Base-by-base conservation (phyloP, 2,113 vertebrate genomes). In the Terrapene triunguis region DNA sequence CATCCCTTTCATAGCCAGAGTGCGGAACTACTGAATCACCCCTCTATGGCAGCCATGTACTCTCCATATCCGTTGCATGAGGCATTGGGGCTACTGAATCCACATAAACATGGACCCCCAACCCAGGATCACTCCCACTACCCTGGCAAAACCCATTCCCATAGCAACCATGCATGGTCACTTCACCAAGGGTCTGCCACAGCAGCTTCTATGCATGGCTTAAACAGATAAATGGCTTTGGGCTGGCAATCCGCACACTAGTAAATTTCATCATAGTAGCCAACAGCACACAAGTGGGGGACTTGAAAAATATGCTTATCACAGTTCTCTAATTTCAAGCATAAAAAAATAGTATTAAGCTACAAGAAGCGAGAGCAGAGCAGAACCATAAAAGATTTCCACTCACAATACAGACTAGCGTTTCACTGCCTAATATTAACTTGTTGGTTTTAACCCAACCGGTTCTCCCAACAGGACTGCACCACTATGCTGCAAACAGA, bases 311-410 rank as follows among this genome's bases (percentile, higher is more conserved):
- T 72, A 72, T 72, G n/a, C 17, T 21, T 72, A 38, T 38, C n/a
- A 38, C 35, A 22, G n/a, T 22, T 72, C n/a, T 38, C 65, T 72
- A 38, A 72, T 72, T 38, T 38, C 65, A 72, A 38, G 35, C 35
- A 38, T 14, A 38, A 87, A 93, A 57, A 72, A 14, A 35, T 16
- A 24, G 22, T 10, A 38, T 14, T 84, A 84, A 88, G 83, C 86
- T 53, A 8, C 22, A 87, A 13, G 95, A 90, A 84, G 51, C 27
- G 65, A 82, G n/a, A 86, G 62, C 82, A 81, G 94, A 94, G 89
- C 51, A 89, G 42, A 86, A 47, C 22, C 6, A n/a, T 2, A 55
- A 54, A 50, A 85, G 74, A 44, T 10, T 85, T 85, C n/a, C 42
- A 93, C 54, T 85, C 57, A 87, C 83, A 85, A 82, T 16, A 57